Evolutionary conservation across 2,797 vertebrate species (phyloP).

Genomic region (Crenichthys baileyi): DNA sequence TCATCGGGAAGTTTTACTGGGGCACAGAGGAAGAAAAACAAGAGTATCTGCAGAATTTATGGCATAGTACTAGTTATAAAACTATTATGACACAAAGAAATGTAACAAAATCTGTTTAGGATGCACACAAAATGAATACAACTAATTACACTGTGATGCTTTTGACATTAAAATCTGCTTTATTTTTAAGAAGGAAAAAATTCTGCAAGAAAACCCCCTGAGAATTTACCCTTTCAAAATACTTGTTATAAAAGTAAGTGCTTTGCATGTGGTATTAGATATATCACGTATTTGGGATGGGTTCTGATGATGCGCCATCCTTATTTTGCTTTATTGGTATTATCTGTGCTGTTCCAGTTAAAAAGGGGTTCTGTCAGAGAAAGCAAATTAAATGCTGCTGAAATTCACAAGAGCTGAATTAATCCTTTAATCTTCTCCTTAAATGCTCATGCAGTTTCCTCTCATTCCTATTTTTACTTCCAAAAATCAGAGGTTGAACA

Average conservation of each 20-base stretch:
- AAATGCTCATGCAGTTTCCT: slow-evolving; percentile 1
- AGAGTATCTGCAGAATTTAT: not conserved
- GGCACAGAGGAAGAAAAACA: too few species aligned
- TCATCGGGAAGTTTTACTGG: too few species aligned
- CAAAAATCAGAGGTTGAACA: not conserved
- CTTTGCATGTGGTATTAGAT: not conserved
- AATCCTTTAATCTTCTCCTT: not conserved
- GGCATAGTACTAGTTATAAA: not conserved
- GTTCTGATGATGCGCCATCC: too few species aligned
- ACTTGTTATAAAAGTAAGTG: not conserved
- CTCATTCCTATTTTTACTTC: slow-evolving; percentile 27
- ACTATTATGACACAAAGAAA: too few species aligned
- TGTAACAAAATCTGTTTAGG: not conserved
- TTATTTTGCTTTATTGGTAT: too few species aligned
- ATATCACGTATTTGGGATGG: too few species aligned
- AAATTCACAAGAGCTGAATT: not conserved
- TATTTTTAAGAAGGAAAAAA: not conserved
- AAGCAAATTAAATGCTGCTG: not conserved
- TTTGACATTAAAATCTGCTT: not conserved
- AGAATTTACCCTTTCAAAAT: not conserved
- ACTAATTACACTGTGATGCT: not conserved
- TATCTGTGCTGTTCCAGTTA: not conserved
- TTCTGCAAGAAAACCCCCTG: too few species aligned
- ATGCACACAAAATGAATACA: not conserved
- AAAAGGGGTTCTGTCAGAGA: not conserved